Conservation (phyloP, 1,140 invertebrate species). For the Grapholita molesta region DNA sequence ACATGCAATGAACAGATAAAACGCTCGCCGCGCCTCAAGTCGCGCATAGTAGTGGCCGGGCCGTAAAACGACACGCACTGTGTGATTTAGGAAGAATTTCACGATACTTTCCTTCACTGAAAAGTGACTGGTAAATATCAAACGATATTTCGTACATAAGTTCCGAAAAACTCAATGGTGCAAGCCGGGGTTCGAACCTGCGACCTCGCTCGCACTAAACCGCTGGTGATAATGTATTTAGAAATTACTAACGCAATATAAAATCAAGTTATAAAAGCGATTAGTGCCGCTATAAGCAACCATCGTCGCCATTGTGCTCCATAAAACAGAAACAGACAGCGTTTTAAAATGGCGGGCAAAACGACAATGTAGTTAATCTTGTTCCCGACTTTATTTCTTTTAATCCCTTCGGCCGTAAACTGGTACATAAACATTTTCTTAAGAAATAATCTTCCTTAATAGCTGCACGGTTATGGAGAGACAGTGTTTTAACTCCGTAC, state of each 20-base stretch:
- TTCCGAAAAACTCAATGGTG: too few relatives aligned
- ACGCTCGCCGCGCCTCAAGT: too few relatives aligned
- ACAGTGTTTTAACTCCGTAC: not conserved
- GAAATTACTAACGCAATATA: not conserved
- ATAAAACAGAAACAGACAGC: not conserved
- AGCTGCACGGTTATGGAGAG: not conserved
- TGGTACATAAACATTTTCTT: constrained; percentile 14
- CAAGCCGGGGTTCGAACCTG: too few relatives aligned
- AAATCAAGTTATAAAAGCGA: not conserved
- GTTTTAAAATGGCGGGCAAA: not conserved
- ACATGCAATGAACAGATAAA: too few relatives aligned
- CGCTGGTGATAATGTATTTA: too few relatives aligned
- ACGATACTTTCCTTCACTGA: too few relatives aligned
- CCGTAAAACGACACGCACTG: too few relatives aligned
- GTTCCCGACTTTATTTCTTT: constrained; percentile 5
- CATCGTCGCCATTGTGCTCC: not conserved
- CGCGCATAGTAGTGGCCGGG: too few relatives aligned
- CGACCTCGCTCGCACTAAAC: too few relatives aligned
- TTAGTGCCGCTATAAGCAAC: not conserved
- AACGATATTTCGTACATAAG: too few relatives aligned
- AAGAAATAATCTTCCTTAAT: constrained; percentile 17
- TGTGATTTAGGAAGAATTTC: too few relatives aligned
- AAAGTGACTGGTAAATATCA: too few relatives aligned
- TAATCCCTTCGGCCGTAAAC: not conserved
- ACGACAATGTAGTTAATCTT: constrained; percentile 7